Percentiles rank a stretch among this genome's conserved stretches.
Conservation (phyloP, 1,140 invertebrate species). For the Metopolophium dirhodum region DNA sequence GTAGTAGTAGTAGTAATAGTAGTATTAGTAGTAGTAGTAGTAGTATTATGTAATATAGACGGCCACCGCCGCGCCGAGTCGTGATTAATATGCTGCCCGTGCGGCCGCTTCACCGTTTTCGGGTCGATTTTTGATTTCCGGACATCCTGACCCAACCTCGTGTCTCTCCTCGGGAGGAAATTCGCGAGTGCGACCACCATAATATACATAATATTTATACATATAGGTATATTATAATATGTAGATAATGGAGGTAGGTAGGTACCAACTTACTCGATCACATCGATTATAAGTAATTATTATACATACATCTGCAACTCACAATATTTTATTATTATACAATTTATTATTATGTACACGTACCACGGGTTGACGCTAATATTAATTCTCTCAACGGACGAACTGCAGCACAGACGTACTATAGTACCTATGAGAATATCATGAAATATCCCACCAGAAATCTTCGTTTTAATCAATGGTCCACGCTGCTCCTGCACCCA, state of each 20-base stretch:
- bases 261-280: neutral
- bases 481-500: neutral
- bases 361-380: neutral
- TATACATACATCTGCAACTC: too few relatives aligned
- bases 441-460: neutral
- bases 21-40: neutral
- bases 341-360: neutral
- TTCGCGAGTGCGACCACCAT: neutral
- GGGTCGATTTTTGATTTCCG: slow-evolving; percentile 57
- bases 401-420: neutral
- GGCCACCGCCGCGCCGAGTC: neutral
- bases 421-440: neutral
- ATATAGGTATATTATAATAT: neutral
- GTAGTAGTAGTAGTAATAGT: neutral
- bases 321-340: neutral
- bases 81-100: slow-evolving; percentile 40
- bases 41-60: neutral
- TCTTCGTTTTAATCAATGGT: neutral
- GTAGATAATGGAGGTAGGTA: neutral
- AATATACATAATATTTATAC: neutral
- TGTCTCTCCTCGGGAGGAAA: neutral
- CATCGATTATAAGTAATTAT: too few relatives aligned
- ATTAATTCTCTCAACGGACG: too few relatives aligned
- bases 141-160: neutral
- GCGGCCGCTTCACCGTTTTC: slow-evolving; percentile 17